phyloP scores from a whole-genome alignment of 2,113 vertebrate genomes.

The Varanus salvator region DNA sequence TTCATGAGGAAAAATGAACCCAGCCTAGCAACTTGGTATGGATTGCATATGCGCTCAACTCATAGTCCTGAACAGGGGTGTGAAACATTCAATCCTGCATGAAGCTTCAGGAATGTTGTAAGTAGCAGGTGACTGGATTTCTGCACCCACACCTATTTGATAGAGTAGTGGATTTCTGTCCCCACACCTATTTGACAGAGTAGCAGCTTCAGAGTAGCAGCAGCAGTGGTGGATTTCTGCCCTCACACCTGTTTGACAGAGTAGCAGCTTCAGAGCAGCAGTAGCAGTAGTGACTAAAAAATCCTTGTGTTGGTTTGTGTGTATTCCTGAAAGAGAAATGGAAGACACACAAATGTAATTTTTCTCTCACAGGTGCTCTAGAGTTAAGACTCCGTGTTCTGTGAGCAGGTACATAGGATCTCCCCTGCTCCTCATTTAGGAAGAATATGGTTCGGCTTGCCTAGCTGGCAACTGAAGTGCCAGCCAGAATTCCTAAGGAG shows the following conservation, averaged over 20 bases:
- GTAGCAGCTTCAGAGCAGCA: not conserved
- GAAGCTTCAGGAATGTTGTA: not conserved
- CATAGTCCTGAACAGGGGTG: not conserved
- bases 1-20: not conserved
- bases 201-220: not conserved
- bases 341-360: not conserved
- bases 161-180: too few species aligned
- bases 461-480: constrained; percentile 39
- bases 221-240: too few species aligned
- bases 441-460: constrained; percentile 19
- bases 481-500: constrained; percentile 60
- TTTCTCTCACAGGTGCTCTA: not conserved
- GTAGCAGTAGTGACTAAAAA: not conserved
- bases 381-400: constrained; percentile 27
- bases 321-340: not conserved
- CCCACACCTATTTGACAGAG: too few species aligned
- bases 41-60: not conserved
- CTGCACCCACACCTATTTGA: not conserved
- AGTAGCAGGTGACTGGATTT: not conserved
- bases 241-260: too few species aligned
- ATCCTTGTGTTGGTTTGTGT: not conserved
- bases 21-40: not conserved
- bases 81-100: not conserved
- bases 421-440: constrained; percentile 20
- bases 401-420: not conserved